Evolutionary conservation across 2,797 vertebrate species (phyloP).

Genomic region (Gadopsis marmoratus): DNA sequence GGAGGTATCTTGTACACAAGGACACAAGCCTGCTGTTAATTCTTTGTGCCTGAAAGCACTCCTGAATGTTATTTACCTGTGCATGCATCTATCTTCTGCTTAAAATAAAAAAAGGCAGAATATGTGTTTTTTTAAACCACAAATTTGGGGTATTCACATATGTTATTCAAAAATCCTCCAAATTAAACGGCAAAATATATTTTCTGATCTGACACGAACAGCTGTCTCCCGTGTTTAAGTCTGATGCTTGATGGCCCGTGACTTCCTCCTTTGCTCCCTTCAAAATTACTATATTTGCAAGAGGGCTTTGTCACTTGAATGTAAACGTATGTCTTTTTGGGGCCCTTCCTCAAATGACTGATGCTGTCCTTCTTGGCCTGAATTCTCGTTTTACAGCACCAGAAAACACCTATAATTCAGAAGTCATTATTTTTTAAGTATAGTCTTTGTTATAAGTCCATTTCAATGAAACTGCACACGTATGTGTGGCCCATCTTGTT

Average conservation of each 20-base stretch:
- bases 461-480: background rate
- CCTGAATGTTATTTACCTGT: background rate
- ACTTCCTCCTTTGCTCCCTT: background rate
- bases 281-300: background rate
- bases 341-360: background rate
- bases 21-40: background rate
- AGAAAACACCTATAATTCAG: background rate
- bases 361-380: background rate
- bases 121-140: background rate
- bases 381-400: background rate
- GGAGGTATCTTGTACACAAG: background rate
- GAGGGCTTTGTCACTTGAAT: background rate
- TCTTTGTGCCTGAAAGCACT: constrained; percentile 11
- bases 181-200: background rate
- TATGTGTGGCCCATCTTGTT: background rate
- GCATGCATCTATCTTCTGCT: background rate
- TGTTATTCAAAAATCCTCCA: background rate
- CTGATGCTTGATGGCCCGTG: background rate
- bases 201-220: background rate
- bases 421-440: background rate
- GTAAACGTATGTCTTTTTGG: background rate
- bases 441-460: background rate
- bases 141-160: background rate
- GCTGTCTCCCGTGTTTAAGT: background rate
- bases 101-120: background rate